Evolutionary conservation across 2,888 invertebrate species (phyloP), one percentile per base, ranked within the genome.

Genomic region (Anthoptus insignis): DNA sequence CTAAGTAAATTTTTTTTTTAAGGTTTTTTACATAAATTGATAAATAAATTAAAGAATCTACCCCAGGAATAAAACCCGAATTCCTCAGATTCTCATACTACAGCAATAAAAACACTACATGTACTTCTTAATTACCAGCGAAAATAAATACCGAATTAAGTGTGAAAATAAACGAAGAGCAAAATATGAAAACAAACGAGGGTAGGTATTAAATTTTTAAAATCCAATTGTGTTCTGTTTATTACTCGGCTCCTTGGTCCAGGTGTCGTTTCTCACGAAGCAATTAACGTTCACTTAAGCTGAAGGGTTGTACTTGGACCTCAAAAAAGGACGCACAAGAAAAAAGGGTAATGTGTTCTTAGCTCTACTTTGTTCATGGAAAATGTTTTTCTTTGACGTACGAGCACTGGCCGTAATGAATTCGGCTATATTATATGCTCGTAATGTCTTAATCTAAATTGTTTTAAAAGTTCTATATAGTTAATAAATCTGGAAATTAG

Each of bases 181-280:
- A n/a, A n/a, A 9, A 16, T 19, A 42, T 42, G 11, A 42, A 42
- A 42, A 42, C n/a, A 4, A 19, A 42, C 19, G 42, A 42, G 24
- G 24, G 47, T 13, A 13, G n/a, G 5, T 16, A 47, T 37, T 49
- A 34, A 56, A 63, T 49, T 24, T 63, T 56, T 49, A 47, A 57
- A 66, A 67, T 71, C 60, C 83, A 82, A 79, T 83, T 86, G 81
- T 85, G 86, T 84, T 84, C 14, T 56, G 85, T 86, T 85, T 86
- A 85, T 83, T 80, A 83, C 78, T 73, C 73, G 73, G 74, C 73
- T 74, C 76, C 71, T 76, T 56, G 70, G 73, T 76, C 71, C 91
- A 91, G 89, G 87, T 91, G 91, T 73, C 63, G 70, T 58, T 87
- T 91, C 91, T 81, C 92, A 92, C 90, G 84, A 73, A 88, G 89